Evolutionary conservation across 2,113 vertebrate species (phyloP).

Genomic region (Promerops cafer): DNA sequence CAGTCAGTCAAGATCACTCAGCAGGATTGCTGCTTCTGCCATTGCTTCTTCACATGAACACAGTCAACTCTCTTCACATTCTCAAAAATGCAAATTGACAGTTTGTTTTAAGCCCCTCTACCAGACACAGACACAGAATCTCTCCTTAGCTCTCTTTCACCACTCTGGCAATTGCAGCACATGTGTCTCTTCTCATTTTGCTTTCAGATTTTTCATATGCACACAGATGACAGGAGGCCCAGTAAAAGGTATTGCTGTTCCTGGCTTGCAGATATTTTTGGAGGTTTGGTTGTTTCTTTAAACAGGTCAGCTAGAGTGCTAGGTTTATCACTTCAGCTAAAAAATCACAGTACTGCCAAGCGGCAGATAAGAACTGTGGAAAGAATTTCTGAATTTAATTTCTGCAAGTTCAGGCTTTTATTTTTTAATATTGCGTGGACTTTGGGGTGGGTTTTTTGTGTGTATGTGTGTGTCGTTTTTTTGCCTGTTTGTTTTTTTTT

Average conservation of each 20-base stretch:
- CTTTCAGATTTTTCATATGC: conserved; percentile 41
- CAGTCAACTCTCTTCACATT: neutral
- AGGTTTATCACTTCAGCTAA: conserved; percentile 62
- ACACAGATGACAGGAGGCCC: conserved; percentile 31
- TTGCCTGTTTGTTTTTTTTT: neutral
- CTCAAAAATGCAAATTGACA: neutral
- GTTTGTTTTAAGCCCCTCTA: neutral
- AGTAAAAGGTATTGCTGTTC: conserved; percentile 36
- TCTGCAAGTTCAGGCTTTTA: conserved; percentile 26
- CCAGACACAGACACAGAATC: neutral
- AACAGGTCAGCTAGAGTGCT: conserved; percentile 63
- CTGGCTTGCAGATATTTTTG: conserved; percentile 40
- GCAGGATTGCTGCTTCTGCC: neutral
- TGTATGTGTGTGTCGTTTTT: neutral
- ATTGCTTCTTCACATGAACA: neutral
- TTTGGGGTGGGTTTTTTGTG: neutral
- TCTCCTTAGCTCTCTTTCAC: neutral
- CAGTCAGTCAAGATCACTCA: neutral
- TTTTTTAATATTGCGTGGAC: neutral
- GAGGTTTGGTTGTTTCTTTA: conserved; percentile 60
- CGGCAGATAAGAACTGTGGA: conserved; percentile 53
- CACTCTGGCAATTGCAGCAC: neutral
- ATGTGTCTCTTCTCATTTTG: conserved; percentile 36
- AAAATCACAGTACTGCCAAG: conserved; percentile 57
- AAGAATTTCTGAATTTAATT: conserved; percentile 8